Conservation (phyloP, 2,113 vertebrate genomes). For the Podiceps cristatus region DNA sequence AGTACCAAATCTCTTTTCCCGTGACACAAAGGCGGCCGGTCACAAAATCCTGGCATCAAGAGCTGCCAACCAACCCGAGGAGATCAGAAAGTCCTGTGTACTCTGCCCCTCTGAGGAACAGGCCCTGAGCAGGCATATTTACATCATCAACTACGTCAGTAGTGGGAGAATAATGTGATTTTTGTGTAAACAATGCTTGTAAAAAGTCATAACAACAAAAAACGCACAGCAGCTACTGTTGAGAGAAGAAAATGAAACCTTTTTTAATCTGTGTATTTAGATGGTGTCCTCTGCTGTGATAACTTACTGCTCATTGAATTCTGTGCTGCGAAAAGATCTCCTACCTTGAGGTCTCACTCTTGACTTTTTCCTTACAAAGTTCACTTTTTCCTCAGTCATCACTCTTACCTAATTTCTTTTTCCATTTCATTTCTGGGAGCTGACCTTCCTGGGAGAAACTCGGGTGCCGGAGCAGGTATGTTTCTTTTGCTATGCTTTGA, state of each 20-base stretch:
- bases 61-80: rapidly evolving
- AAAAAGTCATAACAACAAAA: background rate
- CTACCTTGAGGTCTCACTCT: slow-evolving; percentile 21
- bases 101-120: background rate
- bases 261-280: slow-evolving; percentile 13
- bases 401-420: slow-evolving; percentile 34
- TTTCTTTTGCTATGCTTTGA: background rate
- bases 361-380: slow-evolving; percentile 59
- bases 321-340: slow-evolving; percentile 25
- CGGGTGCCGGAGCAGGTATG: background rate
- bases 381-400: slow-evolving; percentile 55
- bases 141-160: background rate
- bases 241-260: slow-evolving; percentile 34
- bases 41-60: background rate
- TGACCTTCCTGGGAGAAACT: slow-evolving; percentile 43
- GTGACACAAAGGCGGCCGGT: rapidly evolving
- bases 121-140: background rate
- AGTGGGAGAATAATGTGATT: background rate
- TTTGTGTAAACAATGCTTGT: background rate
- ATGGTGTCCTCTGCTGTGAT: slow-evolving; percentile 1
- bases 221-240: background rate
- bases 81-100: background rate
- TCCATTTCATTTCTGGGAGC: slow-evolving; percentile 31
- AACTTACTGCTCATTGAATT: slow-evolving; percentile 39
- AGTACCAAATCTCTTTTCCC: background rate